These are phyloP conservation scores for Spatulosminthurus flaviceps DNA, from an alignment of 2,888 invertebrate species.

Conservation along the genomic window DNA sequence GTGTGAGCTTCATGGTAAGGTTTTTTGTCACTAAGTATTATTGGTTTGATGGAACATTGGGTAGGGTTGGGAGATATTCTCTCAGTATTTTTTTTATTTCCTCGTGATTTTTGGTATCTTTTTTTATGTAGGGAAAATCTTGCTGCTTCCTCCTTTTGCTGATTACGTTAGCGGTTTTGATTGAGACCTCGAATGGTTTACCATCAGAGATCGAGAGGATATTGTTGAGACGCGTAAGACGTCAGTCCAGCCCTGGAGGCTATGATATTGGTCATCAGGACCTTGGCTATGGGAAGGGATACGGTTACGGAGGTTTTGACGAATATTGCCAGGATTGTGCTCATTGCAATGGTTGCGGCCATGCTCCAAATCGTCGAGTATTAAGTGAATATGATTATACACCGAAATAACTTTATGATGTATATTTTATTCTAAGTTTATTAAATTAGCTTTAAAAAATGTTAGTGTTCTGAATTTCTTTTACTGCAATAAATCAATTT, in stretches of 20 bases:
- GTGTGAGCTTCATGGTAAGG: neutral
- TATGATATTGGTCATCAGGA: constrained; percentile 34
- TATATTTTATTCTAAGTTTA: neutral
- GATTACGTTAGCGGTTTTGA: neutral
- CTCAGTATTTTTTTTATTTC: too few species aligned
- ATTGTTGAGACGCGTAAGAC: neutral
- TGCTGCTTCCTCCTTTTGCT: neutral
- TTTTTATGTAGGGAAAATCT: neutral
- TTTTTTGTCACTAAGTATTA: neutral
- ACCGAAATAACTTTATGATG: neutral
- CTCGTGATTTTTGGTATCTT: too few species aligned
- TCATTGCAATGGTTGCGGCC: constrained; percentile 49
- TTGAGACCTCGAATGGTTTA: constrained; percentile 10
- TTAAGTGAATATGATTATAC: constrained; percentile 41
- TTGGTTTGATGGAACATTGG: too few species aligned
- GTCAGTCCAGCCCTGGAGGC: constrained; percentile 35
- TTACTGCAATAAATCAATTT: too few species aligned
- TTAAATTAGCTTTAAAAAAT: too few species aligned
- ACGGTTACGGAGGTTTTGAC: constrained; percentile 35
- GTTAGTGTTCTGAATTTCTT: too few species aligned
- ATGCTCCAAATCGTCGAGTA: constrained; percentile 36
- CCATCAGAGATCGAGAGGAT: constrained; percentile 22
- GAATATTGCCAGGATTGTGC: constrained; percentile 45
- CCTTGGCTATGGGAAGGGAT: constrained; percentile 42
- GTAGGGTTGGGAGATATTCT: too few species aligned